These are phyloP conservation scores for Actias luna DNA, from an alignment of 2,888 invertebrate species.

Conservation along the genomic window DNA sequence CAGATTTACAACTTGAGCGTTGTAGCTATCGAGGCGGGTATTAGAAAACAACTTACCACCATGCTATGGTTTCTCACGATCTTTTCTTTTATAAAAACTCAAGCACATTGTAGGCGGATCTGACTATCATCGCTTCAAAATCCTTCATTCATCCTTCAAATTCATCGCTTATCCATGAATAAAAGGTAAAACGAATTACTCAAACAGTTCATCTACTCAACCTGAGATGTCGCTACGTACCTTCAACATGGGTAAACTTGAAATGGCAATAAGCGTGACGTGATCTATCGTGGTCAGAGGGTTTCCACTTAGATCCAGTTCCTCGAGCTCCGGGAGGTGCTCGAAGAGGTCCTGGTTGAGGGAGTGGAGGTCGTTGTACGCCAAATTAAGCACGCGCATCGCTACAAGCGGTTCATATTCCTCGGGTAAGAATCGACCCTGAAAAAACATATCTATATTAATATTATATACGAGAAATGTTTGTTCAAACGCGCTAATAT, in stretches of 20 bases:
- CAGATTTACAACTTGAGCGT: too few relatives aligned
- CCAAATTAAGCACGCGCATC: constrained; percentile 84
- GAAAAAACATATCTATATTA: constrained; percentile 21
- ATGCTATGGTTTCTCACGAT: too few relatives aligned
- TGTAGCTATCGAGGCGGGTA: too few relatives aligned
- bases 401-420: constrained; percentile 82
- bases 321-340: constrained; percentile 85
- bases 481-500: too few relatives aligned
- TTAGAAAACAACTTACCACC: too few relatives aligned
- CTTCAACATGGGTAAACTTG: constrained; percentile 83
- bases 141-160: too few relatives aligned
- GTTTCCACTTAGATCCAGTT: constrained; percentile 88
- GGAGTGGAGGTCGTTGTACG: constrained; percentile 86
- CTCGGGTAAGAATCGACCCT: constrained; percentile 82
- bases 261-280: constrained; percentile 84
- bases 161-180: background rate
- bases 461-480: too few relatives aligned
- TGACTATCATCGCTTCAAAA: too few relatives aligned
- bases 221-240: constrained; percentile 55
- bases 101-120: too few relatives aligned
- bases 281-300: constrained; percentile 85
- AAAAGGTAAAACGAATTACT: background rate
- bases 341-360: constrained; percentile 89
- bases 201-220: background rate
- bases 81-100: too few relatives aligned